Evolutionary conservation across 2,113 vertebrate genomes (phyloP).

Genomic region (Psittacus erithacus): DNA sequence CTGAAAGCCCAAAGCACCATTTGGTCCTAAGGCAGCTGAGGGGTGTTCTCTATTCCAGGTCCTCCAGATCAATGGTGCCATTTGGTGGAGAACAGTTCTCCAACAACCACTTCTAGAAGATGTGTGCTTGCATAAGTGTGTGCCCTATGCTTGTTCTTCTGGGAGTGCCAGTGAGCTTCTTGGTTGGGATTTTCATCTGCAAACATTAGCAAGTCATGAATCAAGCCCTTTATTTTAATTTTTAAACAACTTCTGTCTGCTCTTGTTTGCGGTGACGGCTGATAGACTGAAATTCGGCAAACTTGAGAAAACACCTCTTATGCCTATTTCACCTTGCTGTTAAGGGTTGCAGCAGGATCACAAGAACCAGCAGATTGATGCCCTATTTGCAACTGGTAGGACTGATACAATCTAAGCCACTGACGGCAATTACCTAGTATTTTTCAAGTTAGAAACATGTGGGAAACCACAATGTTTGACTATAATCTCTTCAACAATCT

Average conservation of each 20-base stretch:
- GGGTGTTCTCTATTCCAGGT: not conserved
- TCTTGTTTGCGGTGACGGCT: not conserved
- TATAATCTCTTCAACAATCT: not conserved
- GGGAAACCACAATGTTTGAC: rapidly evolving
- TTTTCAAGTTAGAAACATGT: not conserved
- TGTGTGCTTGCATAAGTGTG: not conserved
- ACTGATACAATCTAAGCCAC: not conserved
- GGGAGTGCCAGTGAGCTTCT: not conserved
- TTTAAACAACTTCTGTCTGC: not conserved
- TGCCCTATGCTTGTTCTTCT: not conserved
- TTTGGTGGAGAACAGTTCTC: not conserved
- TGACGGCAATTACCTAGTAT: not conserved
- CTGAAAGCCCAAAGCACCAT: not conserved
- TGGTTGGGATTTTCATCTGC: not conserved
- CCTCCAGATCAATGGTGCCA: not conserved
- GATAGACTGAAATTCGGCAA: not conserved
- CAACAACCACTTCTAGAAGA: not conserved
- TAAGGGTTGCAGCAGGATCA: not conserved
- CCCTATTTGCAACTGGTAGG: not conserved
- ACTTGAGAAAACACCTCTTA: not conserved
- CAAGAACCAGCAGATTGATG: not conserved
- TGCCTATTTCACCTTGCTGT: not conserved
- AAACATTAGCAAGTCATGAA: not conserved
- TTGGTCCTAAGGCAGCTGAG: not conserved
- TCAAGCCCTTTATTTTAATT: not conserved